Evolutionary conservation across 2,113 vertebrate species (phyloP).

Genomic region (Leptobrachium leishanense): DNA sequence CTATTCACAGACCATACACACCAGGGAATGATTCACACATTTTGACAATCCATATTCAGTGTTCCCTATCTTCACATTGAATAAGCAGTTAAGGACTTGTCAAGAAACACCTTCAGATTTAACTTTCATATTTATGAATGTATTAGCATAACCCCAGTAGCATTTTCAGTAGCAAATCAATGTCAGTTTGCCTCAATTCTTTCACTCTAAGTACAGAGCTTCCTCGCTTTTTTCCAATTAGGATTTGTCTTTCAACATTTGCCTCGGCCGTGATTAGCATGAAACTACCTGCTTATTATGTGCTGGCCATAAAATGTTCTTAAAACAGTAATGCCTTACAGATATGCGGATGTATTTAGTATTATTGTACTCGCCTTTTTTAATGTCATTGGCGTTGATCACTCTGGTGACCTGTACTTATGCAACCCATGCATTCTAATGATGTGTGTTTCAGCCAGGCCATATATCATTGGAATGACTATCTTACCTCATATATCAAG

Average conservation of each 20-base stretch:
- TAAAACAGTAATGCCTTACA: too few relatives aligned
- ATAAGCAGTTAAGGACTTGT: constrained; percentile 40
- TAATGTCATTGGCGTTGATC: neutral
- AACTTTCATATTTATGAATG: constrained; percentile 33
- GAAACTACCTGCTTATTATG: neutral
- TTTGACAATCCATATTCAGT: constrained; percentile 38
- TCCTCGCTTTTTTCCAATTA: neutral
- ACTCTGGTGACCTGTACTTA: neutral
- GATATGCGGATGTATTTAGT: too few relatives aligned
- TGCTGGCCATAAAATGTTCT: neutral
- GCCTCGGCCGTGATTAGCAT: neutral
- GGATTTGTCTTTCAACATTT: constrained; percentile 8
- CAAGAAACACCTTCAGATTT: constrained; percentile 42
- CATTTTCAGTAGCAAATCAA: constrained; percentile 29
- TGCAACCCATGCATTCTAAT: too few relatives aligned
- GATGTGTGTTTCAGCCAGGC: too few relatives aligned
- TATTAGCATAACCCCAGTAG: constrained; percentile 37
- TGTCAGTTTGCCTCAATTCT: constrained; percentile 5
- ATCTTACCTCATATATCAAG: too few relatives aligned
- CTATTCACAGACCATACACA: neutral
- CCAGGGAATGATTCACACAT: constrained; percentile 19
- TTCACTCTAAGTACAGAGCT: neutral
- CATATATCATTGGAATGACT: too few relatives aligned
- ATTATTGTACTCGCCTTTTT: too few relatives aligned
- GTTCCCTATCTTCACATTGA: constrained; percentile 33